phyloP scores from a whole-genome alignment of 2,113 vertebrate species.

The Pholis gunnellus region DNA sequence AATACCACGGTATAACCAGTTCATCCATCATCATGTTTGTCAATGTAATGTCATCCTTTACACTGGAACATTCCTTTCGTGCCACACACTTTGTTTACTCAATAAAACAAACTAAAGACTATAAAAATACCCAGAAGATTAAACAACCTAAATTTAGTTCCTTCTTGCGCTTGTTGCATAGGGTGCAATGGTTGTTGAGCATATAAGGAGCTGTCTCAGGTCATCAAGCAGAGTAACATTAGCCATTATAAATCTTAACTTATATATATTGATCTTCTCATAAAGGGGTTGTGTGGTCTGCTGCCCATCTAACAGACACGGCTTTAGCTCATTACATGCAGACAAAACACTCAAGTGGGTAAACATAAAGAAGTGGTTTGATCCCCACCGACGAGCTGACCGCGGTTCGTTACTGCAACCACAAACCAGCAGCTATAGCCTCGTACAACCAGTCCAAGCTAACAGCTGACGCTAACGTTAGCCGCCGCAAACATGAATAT shows the following conservation, averaged over 20 bases:
- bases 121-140: background rate
- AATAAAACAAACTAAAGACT: background rate
- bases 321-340: background rate
- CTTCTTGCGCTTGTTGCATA: background rate
- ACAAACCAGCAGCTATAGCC: slow-evolving; percentile 1
- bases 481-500: background rate
- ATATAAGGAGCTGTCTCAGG: background rate
- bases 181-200: background rate
- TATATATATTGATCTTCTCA: background rate
- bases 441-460: slow-evolving; percentile 1
- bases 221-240: background rate
- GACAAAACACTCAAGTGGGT: background rate
- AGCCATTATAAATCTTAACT: background rate
- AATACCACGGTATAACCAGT: background rate
- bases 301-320: background rate
- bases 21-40: too few species aligned
- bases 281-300: background rate
- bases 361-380: background rate
- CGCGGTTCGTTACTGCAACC: background rate
- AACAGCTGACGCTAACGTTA: slow-evolving; percentile 14
- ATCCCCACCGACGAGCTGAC: background rate
- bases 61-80: background rate
- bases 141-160: background rate
- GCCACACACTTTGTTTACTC: background rate
- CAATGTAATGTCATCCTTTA: background rate